Evolutionary conservation across 2,797 vertebrate species (phyloP).

Genomic region (Clarias fuscus): DNA sequence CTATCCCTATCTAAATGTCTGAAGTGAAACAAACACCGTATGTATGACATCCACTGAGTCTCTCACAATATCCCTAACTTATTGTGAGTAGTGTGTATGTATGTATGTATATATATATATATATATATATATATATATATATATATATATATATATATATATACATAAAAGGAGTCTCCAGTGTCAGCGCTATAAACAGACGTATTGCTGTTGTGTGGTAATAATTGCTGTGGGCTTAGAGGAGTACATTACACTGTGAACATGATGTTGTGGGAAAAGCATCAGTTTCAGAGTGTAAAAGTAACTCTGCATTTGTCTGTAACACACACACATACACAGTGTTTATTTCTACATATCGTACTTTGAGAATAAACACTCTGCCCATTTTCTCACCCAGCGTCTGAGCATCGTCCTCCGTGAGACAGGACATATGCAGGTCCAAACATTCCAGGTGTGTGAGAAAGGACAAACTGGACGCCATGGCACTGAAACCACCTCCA

Average conservation of each 20-base stretch:
- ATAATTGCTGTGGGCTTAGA: neutral
- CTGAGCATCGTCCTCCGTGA: slow-evolving; percentile 73
- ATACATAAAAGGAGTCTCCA: neutral
- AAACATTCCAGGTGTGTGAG: slow-evolving; percentile 77
- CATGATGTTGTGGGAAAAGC: neutral
- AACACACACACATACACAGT: neutral
- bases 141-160: too few species aligned
- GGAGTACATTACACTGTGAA: neutral
- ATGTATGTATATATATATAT: too few species aligned
- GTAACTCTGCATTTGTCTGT: neutral
- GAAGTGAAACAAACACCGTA: too few species aligned
- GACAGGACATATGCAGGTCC: slow-evolving; percentile 81
- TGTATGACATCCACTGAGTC: too few species aligned
- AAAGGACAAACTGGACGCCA: slow-evolving; percentile 68
- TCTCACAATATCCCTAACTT: too few species aligned
- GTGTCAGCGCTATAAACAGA: neutral
- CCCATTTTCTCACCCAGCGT: slow-evolving; percentile 72
- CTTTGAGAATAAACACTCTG: neutral
- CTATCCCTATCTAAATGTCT: too few species aligned
- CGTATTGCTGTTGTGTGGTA: too few species aligned
- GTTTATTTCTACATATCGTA: neutral
- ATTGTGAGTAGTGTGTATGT: too few species aligned
- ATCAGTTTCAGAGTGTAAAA: neutral
- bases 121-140: too few species aligned
- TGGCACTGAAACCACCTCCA: slow-evolving; percentile 74